Evolutionary conservation across 1,140 invertebrate species (phyloP).

Genomic region (Ganaspis sp.): DNA sequence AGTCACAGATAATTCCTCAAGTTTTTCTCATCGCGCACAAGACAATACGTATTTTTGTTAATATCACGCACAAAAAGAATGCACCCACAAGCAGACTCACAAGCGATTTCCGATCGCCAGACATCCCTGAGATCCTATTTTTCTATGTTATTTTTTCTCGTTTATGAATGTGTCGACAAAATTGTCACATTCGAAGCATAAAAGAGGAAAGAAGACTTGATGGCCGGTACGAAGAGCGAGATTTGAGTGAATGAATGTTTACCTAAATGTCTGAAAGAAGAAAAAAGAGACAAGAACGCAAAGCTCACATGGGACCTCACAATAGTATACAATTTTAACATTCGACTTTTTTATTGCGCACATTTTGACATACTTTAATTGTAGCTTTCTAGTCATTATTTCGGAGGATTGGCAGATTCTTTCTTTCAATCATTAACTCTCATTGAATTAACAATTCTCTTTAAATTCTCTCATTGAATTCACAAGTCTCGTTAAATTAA

Average conservation of each 20-base stretch:
- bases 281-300: conserved; percentile 25
- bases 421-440: no score
- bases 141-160: conserved; percentile 45
- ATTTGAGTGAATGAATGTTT: conserved; percentile 18
- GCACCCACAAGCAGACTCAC: conserved; percentile 35
- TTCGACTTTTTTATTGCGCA: conserved; percentile 51
- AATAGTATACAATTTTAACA: conserved; percentile 41
- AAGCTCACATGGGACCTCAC: conserved; percentile 51
- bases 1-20: not conserved
- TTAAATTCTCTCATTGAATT: no score
- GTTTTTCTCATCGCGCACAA: not conserved
- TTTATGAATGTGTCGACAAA: conserved; percentile 50
- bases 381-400: not conserved
- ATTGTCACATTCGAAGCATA: conserved; percentile 43
- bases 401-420: no score
- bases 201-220: conserved; percentile 24
- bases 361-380: conserved; percentile 39
- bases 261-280: not conserved
- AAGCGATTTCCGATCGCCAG: conserved; percentile 37
- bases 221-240: conserved; percentile 18
- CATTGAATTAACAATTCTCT: no score
- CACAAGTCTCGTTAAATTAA: no score
- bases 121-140: conserved; percentile 48
- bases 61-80: conserved; percentile 18
- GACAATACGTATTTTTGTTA: conserved; percentile 10